Base-by-base conservation (phyloP, 2,888 invertebrate species). In the Conchocele bisecta region DNA sequence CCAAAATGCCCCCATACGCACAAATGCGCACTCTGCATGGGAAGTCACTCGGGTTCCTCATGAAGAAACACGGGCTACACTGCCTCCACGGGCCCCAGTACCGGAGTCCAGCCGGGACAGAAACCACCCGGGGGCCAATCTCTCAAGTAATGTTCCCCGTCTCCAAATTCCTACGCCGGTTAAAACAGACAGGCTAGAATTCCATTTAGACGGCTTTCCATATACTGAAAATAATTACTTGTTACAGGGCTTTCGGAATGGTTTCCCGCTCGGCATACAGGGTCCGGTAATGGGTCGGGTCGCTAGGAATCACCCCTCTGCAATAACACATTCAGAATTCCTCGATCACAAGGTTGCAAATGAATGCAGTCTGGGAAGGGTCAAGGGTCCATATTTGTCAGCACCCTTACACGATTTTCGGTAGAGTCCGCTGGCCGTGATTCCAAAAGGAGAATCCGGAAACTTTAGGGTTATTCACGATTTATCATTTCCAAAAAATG, bases 381-480 rank as follows among this genome's bases (percentile, higher is more conserved):
- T 67, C 17, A 39, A 59, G 13, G 60, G 60, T 1, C 71, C 77
- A 9, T 68, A 64, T 53, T 13, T 35, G 7, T 1, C 24, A 6
- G 56, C 57, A 6, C 70, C 73, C 4, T 57, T 74, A 22, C 24
- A 33, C 0, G 42, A 74, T 28, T 72, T 66, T 29, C 39, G 71
- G 11, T 64, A 44, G 29, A 66, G 67, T 33, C 73, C 73, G 1
- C 29, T 74, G 17, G 76, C 69, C 1, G 46, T 77, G 1, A 60
- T 68, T 37, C 71, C 70, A 37, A 77, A 77, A 54, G 24, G 37
- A 9, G 41, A 42, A 2, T 13, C 39, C 1, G 41, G 61, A 15
- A 46, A 46, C 5, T 71, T 59, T 29, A n/a, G 71, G 5, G 17
- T 78, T 9, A 78, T 75, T 17, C 75, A 75, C 48, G 78, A 75